Percentiles rank a stretch among this genome's conserved stretches.
Evolutionary conservation across 2,888 invertebrate genomes (phyloP).

Genomic region (Mantis religiosa): DNA sequence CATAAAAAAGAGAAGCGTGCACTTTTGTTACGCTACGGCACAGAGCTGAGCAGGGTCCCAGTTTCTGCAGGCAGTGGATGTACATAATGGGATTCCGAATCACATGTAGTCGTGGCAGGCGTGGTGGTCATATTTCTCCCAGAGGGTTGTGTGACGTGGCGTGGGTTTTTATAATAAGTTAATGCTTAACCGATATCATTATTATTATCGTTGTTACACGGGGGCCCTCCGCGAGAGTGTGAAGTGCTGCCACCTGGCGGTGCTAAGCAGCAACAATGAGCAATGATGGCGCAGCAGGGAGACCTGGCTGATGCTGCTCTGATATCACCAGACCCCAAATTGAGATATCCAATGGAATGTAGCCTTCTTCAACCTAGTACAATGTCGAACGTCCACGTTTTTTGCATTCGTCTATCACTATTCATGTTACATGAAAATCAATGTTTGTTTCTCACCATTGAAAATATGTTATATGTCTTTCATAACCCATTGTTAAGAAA

Average conservation of each 20-base stretch:
- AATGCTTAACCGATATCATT: slow-evolving; percentile 9
- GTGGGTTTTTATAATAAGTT: slow-evolving; percentile 15
- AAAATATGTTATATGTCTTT: too few species aligned
- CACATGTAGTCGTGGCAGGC: slow-evolving; percentile 1
- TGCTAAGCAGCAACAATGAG: slow-evolving; percentile 24
- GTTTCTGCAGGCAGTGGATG: not conserved
- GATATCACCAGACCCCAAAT: not conserved
- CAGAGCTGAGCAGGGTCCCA: not conserved
- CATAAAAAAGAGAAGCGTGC: too few species aligned
- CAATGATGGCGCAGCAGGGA: slow-evolving; percentile 18
- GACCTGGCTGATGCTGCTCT: not conserved
- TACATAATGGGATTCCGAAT: slow-evolving; percentile 12
- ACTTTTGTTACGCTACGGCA: too few species aligned
- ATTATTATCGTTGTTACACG: not conserved
- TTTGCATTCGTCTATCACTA: too few species aligned
- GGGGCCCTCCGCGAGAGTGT: slow-evolving; percentile 7
- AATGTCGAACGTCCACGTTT: too few species aligned
- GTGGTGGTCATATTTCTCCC: not conserved
- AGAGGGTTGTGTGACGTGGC: slow-evolving; percentile 1
- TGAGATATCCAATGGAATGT: not conserved
- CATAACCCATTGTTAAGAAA: too few species aligned
- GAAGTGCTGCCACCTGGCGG: slow-evolving; percentile 18
- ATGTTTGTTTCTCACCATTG: too few species aligned
- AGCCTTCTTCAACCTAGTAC: not conserved
- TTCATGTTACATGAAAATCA: too few species aligned